A percentile compares a stretch with the other conserved stretches of the same genome.
phyloP scores from a whole-genome alignment of 2,888 invertebrate species.

The Ochropleura leucogaster region DNA sequence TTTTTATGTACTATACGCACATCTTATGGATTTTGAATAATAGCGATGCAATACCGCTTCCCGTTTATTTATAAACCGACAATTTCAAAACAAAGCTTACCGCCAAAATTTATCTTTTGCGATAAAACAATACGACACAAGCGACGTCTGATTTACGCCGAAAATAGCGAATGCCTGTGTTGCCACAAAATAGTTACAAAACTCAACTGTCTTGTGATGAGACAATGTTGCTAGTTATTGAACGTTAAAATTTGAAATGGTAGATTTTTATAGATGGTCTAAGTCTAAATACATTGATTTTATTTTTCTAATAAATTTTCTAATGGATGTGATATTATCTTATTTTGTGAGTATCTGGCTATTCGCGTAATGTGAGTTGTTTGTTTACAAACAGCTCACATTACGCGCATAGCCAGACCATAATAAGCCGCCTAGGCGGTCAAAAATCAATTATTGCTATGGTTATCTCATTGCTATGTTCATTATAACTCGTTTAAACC shows the following conservation, averaged over 20 bases:
- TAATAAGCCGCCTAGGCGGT: too few relatives aligned
- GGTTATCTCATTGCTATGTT: too few relatives aligned
- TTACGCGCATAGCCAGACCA: too few relatives aligned
- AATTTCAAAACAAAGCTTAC: constrained; percentile 65
- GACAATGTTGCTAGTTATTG: constrained; percentile 9
- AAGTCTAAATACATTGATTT: not conserved
- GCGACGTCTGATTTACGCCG: constrained; percentile 47
- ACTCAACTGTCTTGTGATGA: not conserved
- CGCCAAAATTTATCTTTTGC: constrained; percentile 66
- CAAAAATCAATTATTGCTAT: too few relatives aligned
- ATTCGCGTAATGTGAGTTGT: too few relatives aligned
- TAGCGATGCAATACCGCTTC: constrained; percentile 10
- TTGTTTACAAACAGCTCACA: too few relatives aligned
- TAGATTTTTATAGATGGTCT: constrained; percentile 19
- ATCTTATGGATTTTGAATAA: constrained; percentile 27
- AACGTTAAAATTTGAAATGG: constrained; percentile 9
- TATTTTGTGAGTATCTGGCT: too few relatives aligned
- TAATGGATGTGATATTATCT: too few relatives aligned
- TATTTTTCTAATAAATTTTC: not conserved
- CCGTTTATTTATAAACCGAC: constrained; percentile 45
- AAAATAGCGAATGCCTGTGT: constrained; percentile 62
- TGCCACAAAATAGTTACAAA: constrained; percentile 48
- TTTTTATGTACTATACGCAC: constrained; percentile 7
- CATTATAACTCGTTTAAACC: too few relatives aligned
- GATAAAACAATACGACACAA: constrained; percentile 56